Percentiles rank a stretch among this genome's conserved stretches.
These are phyloP conservation scores for Turdus rufiventris DNA, from an alignment of 2,113 vertebrate species.

Conservation along the genomic window DNA sequence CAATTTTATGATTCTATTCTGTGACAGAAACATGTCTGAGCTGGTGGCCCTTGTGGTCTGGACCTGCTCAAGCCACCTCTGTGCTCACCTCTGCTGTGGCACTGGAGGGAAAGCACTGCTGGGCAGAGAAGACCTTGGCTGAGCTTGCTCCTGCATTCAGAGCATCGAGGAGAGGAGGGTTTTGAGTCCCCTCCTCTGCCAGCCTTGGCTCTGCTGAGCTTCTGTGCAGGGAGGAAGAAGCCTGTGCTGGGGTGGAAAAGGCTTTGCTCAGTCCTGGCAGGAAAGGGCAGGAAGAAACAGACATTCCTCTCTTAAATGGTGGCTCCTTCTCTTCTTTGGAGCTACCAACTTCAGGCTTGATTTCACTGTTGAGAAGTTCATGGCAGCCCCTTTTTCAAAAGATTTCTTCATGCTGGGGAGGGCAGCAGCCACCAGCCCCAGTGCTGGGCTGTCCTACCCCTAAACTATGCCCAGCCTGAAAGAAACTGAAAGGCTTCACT, in stretches of 20 bases:
- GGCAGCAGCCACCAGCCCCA: background rate
- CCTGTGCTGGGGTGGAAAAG: background rate
- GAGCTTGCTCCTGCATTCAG: background rate
- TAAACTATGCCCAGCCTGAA: background rate
- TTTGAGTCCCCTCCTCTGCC: background rate
- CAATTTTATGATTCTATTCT: background rate
- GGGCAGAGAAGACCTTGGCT: background rate
- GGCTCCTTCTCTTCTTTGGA: background rate
- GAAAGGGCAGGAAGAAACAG: background rate
- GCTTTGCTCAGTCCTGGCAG: background rate
- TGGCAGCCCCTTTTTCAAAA: background rate
- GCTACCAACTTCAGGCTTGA: background rate
- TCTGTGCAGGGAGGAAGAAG: background rate
- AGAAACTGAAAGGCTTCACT: background rate
- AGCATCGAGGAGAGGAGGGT: background rate
- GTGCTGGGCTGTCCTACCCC: rapidly evolving
- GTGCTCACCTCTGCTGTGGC: background rate
- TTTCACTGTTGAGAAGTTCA: background rate
- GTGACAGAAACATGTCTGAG: background rate
- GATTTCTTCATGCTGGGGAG: background rate
- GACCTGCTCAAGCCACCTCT: background rate
- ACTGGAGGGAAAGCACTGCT: background rate
- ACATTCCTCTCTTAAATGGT: background rate
- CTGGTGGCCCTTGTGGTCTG: rapidly evolving
- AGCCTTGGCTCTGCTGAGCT: background rate